Evolutionary conservation across 2,113 vertebrate genomes (phyloP), one percentile per base, ranked within the genome.

Genomic region (Myrmecophaga tridactyla): DNA sequence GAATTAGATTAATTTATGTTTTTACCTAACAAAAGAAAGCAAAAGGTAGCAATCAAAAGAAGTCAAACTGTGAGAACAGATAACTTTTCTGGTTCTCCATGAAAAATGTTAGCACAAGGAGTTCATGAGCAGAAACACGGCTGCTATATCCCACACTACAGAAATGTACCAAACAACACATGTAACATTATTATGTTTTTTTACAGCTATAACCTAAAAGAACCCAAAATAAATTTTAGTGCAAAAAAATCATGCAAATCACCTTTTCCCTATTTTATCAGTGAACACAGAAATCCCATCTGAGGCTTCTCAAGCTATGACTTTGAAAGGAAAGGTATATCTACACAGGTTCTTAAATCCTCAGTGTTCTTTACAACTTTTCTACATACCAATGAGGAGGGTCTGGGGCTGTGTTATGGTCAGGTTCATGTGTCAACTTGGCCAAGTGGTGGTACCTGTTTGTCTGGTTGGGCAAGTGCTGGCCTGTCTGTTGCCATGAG

Each of bases 181-280:
- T 88, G 60, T 36, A 67, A 63, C 43, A 15, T 69, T 76, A 6
- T 41, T 58, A 51, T 21, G 65, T 39, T 63, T 84, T 75, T 60
- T 63, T 92, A 89, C 0, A 89, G 23, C 34, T 60, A 86, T 65
- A 70, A 86, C 31, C 51, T 8, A 89, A 62, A 89, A 70, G 36
- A 86, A 63, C n/a, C n/a, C 86, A 93, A 85, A 89, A 69, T 80
- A 69, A 46, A 86, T n/a, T 60, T 87, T 69, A 92, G 36, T 20
- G 43, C 90, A 96, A 87, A 31, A 80, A 86, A 75, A 62, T 34
- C n/a, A 46, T 80, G 6, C 53, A 86, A 89, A 70, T 89, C 56
- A 83, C 51, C 36, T 78, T 83, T 41, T 90, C 36, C 48, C 12
- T 53, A 5, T 76, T 86, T 25, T 23, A 83, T 73, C 48, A 25